These are phyloP conservation scores for Xanthostigma xanthostigma DNA, from an alignment of 2,888 invertebrate genomes.

Conservation along the genomic window DNA sequence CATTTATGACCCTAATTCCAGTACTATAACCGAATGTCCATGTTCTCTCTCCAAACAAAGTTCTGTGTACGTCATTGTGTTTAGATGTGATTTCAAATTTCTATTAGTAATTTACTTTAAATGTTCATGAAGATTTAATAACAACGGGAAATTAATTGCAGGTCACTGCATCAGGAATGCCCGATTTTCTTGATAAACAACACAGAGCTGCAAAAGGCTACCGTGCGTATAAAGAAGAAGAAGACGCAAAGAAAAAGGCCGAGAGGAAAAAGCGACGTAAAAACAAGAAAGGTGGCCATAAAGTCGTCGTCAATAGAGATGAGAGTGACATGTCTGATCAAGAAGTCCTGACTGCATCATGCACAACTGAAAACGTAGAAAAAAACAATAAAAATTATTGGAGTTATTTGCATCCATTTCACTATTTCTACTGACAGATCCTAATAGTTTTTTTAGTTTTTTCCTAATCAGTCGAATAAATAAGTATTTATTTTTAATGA, in stretches of 20 bases:
- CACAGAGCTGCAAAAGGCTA: conserved; percentile 52
- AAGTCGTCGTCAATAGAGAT: background rate
- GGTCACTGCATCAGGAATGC: conserved; percentile 53
- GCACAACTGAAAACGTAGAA: conserved; percentile 14
- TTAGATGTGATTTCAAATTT: no score
- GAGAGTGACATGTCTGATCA: conserved; percentile 6
- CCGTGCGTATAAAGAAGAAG: conserved; percentile 25
- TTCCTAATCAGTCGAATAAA: background rate
- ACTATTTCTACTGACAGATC: conserved; percentile 32
- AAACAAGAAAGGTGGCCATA: background rate
- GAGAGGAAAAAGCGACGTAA: background rate
- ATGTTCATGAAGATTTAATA: no score
- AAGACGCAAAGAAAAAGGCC: background rate
- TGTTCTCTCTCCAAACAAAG: no score
- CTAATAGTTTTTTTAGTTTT: background rate
- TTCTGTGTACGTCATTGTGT: no score
- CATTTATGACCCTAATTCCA: no score
- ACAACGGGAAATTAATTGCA: no score
- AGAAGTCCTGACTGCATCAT: conserved; percentile 8
- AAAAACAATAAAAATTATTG: conserved; percentile 29
- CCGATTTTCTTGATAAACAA: conserved; percentile 57
- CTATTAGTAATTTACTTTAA: no score
- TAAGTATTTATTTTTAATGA: no score
- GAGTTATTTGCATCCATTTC: conserved; percentile 40
- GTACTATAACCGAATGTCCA: no score